These are phyloP conservation scores for Natator depressus DNA, from an alignment of 2,113 vertebrate genomes.

Conservation along the genomic window DNA sequence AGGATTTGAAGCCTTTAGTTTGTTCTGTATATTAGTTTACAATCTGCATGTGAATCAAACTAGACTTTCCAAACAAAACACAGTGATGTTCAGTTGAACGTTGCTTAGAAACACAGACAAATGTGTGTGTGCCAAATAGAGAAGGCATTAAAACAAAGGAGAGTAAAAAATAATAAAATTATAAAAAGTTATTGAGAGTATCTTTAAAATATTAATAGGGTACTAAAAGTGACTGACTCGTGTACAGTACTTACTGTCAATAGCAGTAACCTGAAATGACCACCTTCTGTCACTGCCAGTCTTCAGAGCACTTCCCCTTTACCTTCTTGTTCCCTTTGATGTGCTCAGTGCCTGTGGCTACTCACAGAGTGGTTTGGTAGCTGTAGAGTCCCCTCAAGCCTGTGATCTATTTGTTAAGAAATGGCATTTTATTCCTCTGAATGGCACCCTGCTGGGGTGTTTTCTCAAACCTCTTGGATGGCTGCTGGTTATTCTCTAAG, in stretches of 20 bases:
- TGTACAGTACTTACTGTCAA: constrained; percentile 1
- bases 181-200: background rate
- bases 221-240: constrained; percentile 36
- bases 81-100: background rate
- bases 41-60: background rate
- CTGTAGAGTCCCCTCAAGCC: constrained; percentile 3
- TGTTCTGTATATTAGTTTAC: background rate
- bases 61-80: background rate
- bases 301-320: constrained; percentile 1
- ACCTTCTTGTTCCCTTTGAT: constrained; percentile 47
- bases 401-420: constrained; percentile 61
- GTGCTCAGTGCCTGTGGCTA: background rate
- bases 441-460: constrained; percentile 26
- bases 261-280: constrained; percentile 14
- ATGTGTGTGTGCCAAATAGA: background rate
- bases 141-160: constrained; percentile 28
- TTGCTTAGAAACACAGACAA: constrained; percentile 33
- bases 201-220: constrained; percentile 53
- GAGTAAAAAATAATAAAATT: constrained; percentile 50
- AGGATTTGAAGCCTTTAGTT: background rate
- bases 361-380: background rate
- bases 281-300: constrained; percentile 15
- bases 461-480: constrained; percentile 19
- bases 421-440: constrained; percentile 47
- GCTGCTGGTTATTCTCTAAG: constrained; percentile 32